These are phyloP conservation scores for Drosophila pseudoobscura DNA, from an alignment of 1,140 invertebrate species.

Conservation along the genomic window DNA sequence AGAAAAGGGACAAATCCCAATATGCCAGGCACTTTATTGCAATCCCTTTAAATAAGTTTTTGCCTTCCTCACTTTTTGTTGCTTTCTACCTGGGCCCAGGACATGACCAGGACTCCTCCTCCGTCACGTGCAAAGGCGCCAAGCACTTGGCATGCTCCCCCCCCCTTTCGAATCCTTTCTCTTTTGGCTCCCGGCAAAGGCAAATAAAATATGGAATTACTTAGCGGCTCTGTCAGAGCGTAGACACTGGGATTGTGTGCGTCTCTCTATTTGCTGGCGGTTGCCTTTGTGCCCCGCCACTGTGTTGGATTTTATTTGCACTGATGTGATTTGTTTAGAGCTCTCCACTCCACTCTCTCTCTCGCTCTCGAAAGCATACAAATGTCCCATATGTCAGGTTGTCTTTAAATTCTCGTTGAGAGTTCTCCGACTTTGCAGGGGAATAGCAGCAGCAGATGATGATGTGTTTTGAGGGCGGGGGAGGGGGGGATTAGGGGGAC, in stretches of 20 bases:
- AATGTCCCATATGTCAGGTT: constrained; percentile 58
- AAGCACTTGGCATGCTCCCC: constrained; percentile 29
- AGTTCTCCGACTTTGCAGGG: constrained; percentile 10
- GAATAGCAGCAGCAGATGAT: too few species aligned
- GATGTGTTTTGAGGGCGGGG: constrained; percentile 9
- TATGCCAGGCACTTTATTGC: constrained; percentile 80
- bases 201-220: constrained; percentile 81
- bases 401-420: constrained; percentile 65
- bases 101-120: constrained; percentile 1
- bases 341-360: not conserved
- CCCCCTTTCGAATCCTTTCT: constrained; percentile 39
- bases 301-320: constrained; percentile 51
- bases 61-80: constrained; percentile 1
- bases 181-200: constrained; percentile 44
- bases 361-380: not conserved
- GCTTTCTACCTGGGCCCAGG: constrained; percentile 20
- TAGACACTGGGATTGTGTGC: constrained; percentile 23
- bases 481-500: constrained; percentile 8
- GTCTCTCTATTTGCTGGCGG: constrained; percentile 68
- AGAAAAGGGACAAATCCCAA: constrained; percentile 72
- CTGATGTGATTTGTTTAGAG: constrained; percentile 79
- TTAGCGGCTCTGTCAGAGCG: constrained; percentile 59
- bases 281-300: constrained; percentile 62
- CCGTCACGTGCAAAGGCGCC: constrained; percentile 62
- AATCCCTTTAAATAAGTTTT: constrained; percentile 80